Base-by-base conservation (phyloP, 2,888 invertebrate species). In the Drosophila picticornis region DNA sequence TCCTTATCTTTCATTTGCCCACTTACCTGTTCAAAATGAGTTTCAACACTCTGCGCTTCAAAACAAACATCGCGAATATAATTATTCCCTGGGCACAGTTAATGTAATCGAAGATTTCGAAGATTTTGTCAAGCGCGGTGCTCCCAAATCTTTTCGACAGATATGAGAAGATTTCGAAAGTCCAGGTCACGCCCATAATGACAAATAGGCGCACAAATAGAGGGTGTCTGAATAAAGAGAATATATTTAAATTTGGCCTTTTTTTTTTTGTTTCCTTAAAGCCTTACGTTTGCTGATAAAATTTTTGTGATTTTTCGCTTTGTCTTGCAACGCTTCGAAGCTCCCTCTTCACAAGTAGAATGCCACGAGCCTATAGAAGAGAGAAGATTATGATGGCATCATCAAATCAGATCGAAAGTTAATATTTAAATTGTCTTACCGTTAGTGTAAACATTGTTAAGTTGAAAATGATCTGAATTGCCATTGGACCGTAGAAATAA, bases 141-240 rank as follows among this genome's bases (percentile, higher is more conserved):
- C 0, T 9, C 0, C 0, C 11, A 0, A n/a, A 72, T 10, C 4
- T 0, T 31, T 53, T 34, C n/a, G 56, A 50, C 3, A 95, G 94
- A 94, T 96, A 97, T 36, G 96, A 96, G 68, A 97, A 93, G 65
- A 97, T 94, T 91, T 97, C 97, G 93, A 96, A 95, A 0, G 95
- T 94, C 97, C 97, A 97, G 86, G 96, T 96, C 34, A 97, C 95
- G 0, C 97, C 97, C 97, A 97, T 97, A 29, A 97, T 96, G 84
- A 97, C 94, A 90, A 97, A 96, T 25, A 97, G 93, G 87, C 97
- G 97, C 78, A 97, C 87, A 91, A 97, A 97, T 4, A 97, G 94
- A 32, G 95, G 95, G 91, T 96, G 97, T 92, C 97, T 97, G 40
- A 53, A 59, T 58, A 27, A 1, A 11, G 7, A 9, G 25, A 31